A percentile compares a stretch with the other conserved stretches of the same genome.
Evolutionary conservation across 2,888 invertebrate species (phyloP).

Genomic region (Leptinotarsa juncta): DNA sequence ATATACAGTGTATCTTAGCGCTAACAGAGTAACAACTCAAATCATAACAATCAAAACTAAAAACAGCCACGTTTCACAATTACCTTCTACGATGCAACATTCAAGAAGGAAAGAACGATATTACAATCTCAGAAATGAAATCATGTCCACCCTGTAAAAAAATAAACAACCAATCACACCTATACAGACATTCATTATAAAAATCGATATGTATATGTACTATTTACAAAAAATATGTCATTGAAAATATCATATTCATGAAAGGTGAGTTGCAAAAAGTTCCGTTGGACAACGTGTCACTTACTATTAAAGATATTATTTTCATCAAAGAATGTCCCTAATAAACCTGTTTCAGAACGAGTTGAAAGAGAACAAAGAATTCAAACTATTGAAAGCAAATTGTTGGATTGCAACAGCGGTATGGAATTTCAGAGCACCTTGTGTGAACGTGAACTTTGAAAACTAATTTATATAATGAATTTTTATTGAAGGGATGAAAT

Average conservation of each 20-base stretch:
- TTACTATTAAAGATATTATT: conserved; percentile 9
- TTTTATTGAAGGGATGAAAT: too few relatives aligned
- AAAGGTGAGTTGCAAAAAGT: conserved; percentile 34
- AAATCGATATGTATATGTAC: conserved; percentile 54
- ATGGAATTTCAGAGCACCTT: conserved; percentile 20
- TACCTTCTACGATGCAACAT: conserved; percentile 40
- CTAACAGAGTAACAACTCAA: conserved; percentile 55
- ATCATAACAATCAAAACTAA: conserved; percentile 58
- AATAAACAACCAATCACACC: conserved; percentile 58
- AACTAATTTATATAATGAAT: too few relatives aligned
- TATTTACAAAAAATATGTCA: conserved; percentile 50
- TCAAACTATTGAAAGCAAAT: conserved; percentile 34
- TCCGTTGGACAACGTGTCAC: conserved; percentile 5
- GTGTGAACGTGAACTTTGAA: too few relatives aligned
- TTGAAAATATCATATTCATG: conserved; percentile 34
- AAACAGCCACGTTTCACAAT: conserved; percentile 61
- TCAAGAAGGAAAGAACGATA: background rate
- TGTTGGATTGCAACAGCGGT: conserved; percentile 22
- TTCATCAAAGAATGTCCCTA: conserved; percentile 12
- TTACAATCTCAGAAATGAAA: conserved; percentile 18
- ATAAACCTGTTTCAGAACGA: conserved; percentile 17
- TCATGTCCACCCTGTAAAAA: conserved; percentile 31
- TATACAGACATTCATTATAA: conserved; percentile 50
- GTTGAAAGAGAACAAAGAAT: conserved; percentile 21
- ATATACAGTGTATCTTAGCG: conserved; percentile 42